These are phyloP conservation scores for Venustaconcha ellipsiformis DNA, from an alignment of 1,140 invertebrate species.

Conservation along the genomic window DNA sequence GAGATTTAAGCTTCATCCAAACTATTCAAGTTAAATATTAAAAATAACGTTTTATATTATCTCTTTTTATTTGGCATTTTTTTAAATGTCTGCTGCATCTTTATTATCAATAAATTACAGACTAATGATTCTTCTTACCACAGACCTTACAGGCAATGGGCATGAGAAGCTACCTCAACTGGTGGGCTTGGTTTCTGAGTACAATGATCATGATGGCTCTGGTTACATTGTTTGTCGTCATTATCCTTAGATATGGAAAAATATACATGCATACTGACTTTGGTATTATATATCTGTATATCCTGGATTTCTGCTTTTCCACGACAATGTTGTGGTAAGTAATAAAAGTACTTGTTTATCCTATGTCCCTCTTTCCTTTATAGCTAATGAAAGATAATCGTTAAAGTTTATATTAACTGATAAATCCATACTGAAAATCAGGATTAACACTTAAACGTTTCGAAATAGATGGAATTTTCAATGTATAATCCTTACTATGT, in stretches of 20 bases:
- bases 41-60: neutral
- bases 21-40: neutral
- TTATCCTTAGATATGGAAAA: conserved; percentile 69
- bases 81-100: too few species aligned
- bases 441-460: too few species aligned
- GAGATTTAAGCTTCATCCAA: neutral
- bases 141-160: conserved; percentile 70
- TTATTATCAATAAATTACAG: too few species aligned
- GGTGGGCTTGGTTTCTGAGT: conserved; percentile 66
- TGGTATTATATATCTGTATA: conserved; percentile 71
- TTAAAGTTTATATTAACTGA: neutral
- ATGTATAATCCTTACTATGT: neutral
- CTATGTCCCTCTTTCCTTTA: too few species aligned
- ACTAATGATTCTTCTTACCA: conserved; percentile 12
- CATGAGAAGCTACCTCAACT: conserved; percentile 62
- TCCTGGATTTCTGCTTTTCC: conserved; percentile 70
- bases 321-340: conserved; percentile 71
- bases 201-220: conserved; percentile 59
- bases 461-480: too few species aligned
- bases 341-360: too few species aligned
- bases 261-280: conserved; percentile 70
- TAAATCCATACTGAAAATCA: neutral
- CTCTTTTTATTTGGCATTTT: neutral
- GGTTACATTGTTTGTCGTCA: conserved; percentile 44
- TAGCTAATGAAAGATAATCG: neutral